Conservation (phyloP, 2,113 vertebrate species). For the Plecotus auritus region DNA sequence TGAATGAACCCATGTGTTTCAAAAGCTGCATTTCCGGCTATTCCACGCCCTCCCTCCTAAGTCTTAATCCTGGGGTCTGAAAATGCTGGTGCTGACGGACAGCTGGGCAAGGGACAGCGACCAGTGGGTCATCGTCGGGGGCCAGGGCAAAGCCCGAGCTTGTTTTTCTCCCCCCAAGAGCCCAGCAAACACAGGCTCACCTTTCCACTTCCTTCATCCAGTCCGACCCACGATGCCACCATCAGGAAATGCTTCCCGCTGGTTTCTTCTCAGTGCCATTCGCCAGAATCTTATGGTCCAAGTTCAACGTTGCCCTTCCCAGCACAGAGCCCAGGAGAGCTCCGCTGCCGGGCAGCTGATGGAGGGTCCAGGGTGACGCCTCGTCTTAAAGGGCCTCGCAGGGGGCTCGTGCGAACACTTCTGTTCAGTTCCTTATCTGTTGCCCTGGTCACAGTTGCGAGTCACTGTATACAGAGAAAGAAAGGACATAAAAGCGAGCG, state of each 20-base stretch:
- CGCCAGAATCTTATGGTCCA: slow-evolving; percentile 42
- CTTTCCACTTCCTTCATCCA: slow-evolving; percentile 75
- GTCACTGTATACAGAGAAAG: slow-evolving; percentile 7
- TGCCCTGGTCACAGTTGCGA: slow-evolving; percentile 45
- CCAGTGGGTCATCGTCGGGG: slow-evolving; percentile 61
- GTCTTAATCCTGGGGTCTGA: slow-evolving; percentile 74
- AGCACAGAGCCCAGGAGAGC: slow-evolving; percentile 10
- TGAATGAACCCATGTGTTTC: slow-evolving; percentile 70
- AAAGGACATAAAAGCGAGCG: neutral
- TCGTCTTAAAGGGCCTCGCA: slow-evolving; percentile 58
- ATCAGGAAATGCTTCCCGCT: slow-evolving; percentile 62
- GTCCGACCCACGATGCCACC: slow-evolving; percentile 64
- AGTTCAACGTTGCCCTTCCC: slow-evolving; percentile 67
- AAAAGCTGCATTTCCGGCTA: slow-evolving; percentile 70
- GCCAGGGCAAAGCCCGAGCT: slow-evolving; percentile 69
- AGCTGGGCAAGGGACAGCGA: slow-evolving; percentile 74
- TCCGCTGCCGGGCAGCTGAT: neutral
- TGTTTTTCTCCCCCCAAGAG: slow-evolving; percentile 63
- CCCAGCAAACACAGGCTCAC: slow-evolving; percentile 52
- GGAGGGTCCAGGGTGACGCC: slow-evolving; percentile 36
- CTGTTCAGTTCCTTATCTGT: slow-evolving; percentile 50
- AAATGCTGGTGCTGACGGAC: slow-evolving; percentile 74
- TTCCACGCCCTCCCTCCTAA: slow-evolving; percentile 60
- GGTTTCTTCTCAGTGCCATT: slow-evolving; percentile 13
- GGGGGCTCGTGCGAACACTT: slow-evolving; percentile 55